Evolutionary conservation across 2,797 vertebrate genomes (phyloP).

Genomic region (Danio choprae): DNA sequence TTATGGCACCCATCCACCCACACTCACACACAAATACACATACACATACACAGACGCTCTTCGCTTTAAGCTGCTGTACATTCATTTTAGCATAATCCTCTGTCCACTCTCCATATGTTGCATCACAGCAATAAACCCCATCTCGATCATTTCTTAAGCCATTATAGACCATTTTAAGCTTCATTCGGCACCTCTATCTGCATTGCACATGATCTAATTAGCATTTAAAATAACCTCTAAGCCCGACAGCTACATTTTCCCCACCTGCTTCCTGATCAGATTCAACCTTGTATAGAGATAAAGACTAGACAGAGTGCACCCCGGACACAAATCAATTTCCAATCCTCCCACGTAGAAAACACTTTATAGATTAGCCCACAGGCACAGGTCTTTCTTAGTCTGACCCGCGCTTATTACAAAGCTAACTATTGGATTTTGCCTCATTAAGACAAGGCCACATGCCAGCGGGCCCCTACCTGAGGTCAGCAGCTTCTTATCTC

Average conservation of each 20-base stretch:
- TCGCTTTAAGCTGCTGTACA: not conserved
- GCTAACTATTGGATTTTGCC: conserved; percentile 53
- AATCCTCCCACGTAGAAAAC: conserved; percentile 22
- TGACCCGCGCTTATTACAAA: conserved; percentile 56
- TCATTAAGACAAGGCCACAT: conserved; percentile 51
- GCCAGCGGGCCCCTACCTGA: conserved; percentile 41
- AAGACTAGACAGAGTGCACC: conserved; percentile 18
- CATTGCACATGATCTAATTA: conserved; percentile 37
- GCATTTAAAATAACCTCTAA: conserved; percentile 48
- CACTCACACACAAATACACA: conserved; percentile 1
- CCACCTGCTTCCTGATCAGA: not conserved
- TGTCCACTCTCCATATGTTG: conserved; percentile 6
- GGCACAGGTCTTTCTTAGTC: conserved; percentile 27
- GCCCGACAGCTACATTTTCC: not conserved
- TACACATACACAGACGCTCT: not conserved
- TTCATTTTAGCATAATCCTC: conserved; percentile 7
- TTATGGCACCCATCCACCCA: not conserved
- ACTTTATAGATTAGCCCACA: conserved; percentile 45
- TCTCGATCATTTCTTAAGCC: not conserved
- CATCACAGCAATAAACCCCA: conserved; percentile 20
- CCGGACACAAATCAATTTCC: conserved; percentile 48
- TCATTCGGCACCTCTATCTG: not conserved
- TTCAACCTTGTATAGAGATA: conserved; percentile 34
- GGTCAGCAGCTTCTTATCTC: conserved; percentile 52
- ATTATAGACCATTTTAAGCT: not conserved